These are phyloP conservation scores for Agrypnia vestita DNA, from an alignment of 1,140 invertebrate species.

Conservation along the genomic window DNA sequence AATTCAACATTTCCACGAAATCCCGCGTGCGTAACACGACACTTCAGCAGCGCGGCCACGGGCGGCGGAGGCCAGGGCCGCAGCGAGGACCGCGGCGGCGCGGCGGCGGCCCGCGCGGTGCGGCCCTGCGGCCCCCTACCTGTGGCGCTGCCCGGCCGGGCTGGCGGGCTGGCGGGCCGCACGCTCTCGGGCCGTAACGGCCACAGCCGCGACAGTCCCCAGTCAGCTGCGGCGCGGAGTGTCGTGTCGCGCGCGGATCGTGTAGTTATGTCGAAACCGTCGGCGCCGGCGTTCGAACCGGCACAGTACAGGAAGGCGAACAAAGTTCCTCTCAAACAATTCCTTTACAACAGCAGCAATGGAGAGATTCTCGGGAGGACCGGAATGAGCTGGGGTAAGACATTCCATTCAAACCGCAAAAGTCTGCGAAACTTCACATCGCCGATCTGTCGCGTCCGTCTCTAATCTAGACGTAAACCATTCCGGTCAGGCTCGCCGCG, in stretches of 20 bases:
- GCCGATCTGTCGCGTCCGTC: neutral
- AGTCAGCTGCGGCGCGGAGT: slow-evolving; percentile 31
- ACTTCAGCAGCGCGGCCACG: neutral
- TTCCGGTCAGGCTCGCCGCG: slow-evolving; percentile 39
- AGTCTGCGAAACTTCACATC: neutral
- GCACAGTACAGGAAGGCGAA: slow-evolving; percentile 55
- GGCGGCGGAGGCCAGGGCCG: neutral
- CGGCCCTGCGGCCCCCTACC: neutral
- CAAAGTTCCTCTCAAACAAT: slow-evolving; percentile 66
- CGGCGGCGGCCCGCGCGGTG: neutral
- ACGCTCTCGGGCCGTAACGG: too few relatives aligned
- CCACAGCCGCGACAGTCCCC: slow-evolving; percentile 33
- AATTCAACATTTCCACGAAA: neutral
- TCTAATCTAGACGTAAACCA: slow-evolving; percentile 8
- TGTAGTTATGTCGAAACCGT: slow-evolving; percentile 46
- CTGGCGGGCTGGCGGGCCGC: too few relatives aligned
- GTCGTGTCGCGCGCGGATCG: slow-evolving; percentile 43
- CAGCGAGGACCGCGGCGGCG: neutral
- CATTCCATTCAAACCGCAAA: neutral
- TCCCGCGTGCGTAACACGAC: neutral
- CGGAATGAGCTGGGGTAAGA: slow-evolving; percentile 84
- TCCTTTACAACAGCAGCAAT: slow-evolving; percentile 82
- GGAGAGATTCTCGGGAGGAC: slow-evolving; percentile 83
- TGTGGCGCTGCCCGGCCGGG: neutral
- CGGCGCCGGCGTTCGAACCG: slow-evolving; percentile 31